These are phyloP conservation scores for Eubasilissa regina DNA, from an alignment of 1,140 invertebrate genomes.

Conservation along the genomic window DNA sequence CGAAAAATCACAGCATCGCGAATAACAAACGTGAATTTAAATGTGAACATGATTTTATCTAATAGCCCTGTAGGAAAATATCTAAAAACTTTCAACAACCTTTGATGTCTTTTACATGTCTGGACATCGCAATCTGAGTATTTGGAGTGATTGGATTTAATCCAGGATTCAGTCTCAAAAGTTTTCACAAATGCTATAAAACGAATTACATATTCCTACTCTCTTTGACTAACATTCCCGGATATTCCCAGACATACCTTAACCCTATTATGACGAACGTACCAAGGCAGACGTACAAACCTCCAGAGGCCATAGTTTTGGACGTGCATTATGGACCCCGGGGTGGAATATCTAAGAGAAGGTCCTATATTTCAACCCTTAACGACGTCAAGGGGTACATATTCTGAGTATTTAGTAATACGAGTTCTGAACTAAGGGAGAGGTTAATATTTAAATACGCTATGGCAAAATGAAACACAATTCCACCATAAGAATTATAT, in stretches of 20 bases:
- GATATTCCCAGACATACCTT: conserved; percentile 6
- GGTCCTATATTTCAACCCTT: conserved; percentile 32
- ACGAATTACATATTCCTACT: too few relatives aligned
- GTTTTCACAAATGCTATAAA: too few relatives aligned
- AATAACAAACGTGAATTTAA: too few relatives aligned
- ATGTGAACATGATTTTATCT: too few relatives aligned
- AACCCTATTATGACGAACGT: conserved; percentile 31
- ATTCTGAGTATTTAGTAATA: conserved; percentile 20
- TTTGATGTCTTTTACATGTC: too few relatives aligned
- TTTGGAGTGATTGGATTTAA: too few relatives aligned
- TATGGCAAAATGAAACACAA: not conserved
- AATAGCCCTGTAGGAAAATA: too few relatives aligned
- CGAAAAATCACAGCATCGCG: too few relatives aligned
- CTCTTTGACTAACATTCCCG: conserved; percentile 17
- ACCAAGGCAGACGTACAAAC: conserved; percentile 10
- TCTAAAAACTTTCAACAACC: too few relatives aligned
- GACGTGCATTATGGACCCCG: conserved; percentile 37
- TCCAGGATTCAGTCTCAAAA: too few relatives aligned
- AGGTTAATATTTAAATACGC: conserved; percentile 22
- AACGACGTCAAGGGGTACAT: conserved; percentile 26
- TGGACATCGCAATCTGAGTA: too few relatives aligned
- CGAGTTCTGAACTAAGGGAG: conserved; percentile 16
- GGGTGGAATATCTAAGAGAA: conserved; percentile 18
- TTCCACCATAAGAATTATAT: too few relatives aligned
- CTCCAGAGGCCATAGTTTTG: conserved; percentile 32